phyloP scores from a whole-genome alignment of 2,888 invertebrate genomes.

The Thysanoteuthis rhombus region DNA sequence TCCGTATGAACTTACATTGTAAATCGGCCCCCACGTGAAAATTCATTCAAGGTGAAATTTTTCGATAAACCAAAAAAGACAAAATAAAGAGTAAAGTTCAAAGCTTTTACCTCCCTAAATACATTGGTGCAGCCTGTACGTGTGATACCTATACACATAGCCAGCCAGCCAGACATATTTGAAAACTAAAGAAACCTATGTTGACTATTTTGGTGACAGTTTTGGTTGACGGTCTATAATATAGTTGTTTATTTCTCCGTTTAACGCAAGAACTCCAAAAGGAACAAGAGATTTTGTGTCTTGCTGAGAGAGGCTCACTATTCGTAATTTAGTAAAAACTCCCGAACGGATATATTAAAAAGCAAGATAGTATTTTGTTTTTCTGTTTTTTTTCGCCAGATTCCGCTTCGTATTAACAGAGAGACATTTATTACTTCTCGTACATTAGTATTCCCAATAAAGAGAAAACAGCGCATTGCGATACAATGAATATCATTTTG shows the following conservation, averaged over 20 bases:
- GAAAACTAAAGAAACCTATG: too few relatives aligned
- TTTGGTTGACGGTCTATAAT: too few relatives aligned
- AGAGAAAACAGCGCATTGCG: neutral
- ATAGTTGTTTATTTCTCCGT: neutral
- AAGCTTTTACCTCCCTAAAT: too few relatives aligned
- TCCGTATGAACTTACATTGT: too few relatives aligned
- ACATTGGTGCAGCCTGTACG: too few relatives aligned
- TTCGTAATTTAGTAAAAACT: neutral
- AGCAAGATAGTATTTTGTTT: neutral
- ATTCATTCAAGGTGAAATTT: too few relatives aligned
- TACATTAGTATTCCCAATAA: neutral
- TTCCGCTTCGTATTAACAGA: neutral
- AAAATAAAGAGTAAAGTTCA: too few relatives aligned
- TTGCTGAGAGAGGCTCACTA: neutral
- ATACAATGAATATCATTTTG: neutral
- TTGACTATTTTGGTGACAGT: too few relatives aligned
- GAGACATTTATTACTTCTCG: neutral
- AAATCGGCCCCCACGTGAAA: too few relatives aligned
- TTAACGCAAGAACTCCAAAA: neutral
- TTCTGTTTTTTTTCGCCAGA: neutral
- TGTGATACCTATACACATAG: too few relatives aligned
- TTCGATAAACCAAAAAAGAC: too few relatives aligned
- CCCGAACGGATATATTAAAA: neutral
- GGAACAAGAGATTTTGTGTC: neutral
- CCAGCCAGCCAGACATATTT: too few relatives aligned